phyloP scores from a whole-genome alignment of 2,113 vertebrate species.

The Psophia crepitans region DNA sequence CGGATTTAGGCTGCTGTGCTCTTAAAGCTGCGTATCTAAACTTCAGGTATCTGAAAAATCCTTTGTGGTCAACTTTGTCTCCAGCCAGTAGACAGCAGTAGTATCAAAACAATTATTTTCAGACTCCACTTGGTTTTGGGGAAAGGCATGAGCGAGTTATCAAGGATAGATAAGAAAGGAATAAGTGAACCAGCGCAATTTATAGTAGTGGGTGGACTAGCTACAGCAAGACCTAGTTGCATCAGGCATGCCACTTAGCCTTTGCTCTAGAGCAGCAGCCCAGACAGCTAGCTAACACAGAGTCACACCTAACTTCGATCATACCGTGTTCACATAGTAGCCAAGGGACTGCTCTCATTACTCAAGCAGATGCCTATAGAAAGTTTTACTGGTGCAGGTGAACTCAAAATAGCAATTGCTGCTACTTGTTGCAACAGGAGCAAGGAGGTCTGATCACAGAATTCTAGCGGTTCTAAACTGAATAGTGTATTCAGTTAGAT shows the following conservation, averaged over 20 bases:
- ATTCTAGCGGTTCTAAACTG: neutral
- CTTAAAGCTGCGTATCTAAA: neutral
- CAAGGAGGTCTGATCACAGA: neutral
- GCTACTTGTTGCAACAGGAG: neutral
- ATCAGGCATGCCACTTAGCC: neutral
- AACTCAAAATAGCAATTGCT: neutral
- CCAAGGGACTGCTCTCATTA: neutral
- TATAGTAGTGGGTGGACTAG: neutral
- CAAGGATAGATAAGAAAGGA: neutral
- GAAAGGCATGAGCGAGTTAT: neutral
- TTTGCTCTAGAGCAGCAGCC: neutral
- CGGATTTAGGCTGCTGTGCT: neutral
- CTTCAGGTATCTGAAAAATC: conserved; percentile 33
- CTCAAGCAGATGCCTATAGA: neutral
- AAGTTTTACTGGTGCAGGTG: neutral
- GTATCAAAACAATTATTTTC: conserved; percentile 5
- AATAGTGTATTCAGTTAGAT: neutral
- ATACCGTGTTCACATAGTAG: neutral
- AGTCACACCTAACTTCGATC: conserved; percentile 16
- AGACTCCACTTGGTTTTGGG: neutral
- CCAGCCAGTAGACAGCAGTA: neutral
- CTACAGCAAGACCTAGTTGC: neutral
- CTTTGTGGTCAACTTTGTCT: neutral
- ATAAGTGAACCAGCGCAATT: neutral
- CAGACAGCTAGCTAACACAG: neutral